phyloP scores from a whole-genome alignment of 2,113 vertebrate species.

The Cochlearius cochlearius region DNA sequence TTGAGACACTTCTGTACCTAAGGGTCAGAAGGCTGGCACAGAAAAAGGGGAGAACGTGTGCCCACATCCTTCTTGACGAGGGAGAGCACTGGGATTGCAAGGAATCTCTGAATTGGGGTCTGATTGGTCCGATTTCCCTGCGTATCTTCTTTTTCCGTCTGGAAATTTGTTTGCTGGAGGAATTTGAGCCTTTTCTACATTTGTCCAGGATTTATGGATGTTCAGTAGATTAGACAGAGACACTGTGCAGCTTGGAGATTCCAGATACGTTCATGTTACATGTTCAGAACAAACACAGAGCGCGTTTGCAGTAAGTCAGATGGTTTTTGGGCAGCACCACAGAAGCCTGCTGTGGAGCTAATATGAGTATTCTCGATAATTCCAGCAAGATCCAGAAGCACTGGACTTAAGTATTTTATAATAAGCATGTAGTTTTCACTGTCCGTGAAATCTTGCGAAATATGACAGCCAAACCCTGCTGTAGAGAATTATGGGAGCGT shows the following conservation, averaged over 20 bases:
- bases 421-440: background rate
- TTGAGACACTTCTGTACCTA: background rate
- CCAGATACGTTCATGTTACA: background rate
- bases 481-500: background rate
- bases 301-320: background rate
- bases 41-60: background rate
- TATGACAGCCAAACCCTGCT: background rate
- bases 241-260: background rate
- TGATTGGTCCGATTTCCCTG: background rate
- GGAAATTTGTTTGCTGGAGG: conserved; percentile 5
- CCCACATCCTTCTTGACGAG: background rate
- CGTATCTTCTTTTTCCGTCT: background rate
- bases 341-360: background rate
- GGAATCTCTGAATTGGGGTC: background rate
- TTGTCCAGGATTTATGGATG: conserved; percentile 5
- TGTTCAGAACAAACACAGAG: background rate
- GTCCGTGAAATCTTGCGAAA: background rate
- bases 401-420: background rate
- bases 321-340: background rate
- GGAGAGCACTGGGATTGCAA: background rate
- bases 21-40: background rate
- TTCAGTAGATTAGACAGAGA: background rate
- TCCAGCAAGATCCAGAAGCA: background rate
- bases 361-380: background rate
- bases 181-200: background rate